Base-by-base conservation (phyloP, 2,797 vertebrate species). In the Acridotheres tristis region DNA sequence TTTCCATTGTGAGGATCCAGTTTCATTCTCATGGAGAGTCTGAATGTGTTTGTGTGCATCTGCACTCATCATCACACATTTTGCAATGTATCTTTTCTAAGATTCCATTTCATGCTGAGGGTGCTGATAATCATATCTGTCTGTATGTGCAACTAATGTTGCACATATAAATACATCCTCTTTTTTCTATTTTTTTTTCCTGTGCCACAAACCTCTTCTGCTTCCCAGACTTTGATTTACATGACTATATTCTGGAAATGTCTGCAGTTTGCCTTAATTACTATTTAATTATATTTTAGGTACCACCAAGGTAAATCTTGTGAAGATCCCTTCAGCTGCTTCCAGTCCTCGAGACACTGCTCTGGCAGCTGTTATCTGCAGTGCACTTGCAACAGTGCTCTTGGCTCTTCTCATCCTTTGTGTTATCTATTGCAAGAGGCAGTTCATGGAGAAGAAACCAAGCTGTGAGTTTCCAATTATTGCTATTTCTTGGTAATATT, bases 361-460 rank as follows among this genome's bases (percentile, higher is more conserved):
- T 32, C 98, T 99, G 87, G 99, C 99, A 1, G 99, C 99, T 0
- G 98, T 99, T 79, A 99, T 99, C 97, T 99, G 99, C 97, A 99
- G 99, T 6, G 99, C 99, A 13, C 98, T 99, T 95, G 99, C 99
- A 21, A 99, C 99, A 0, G 99, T 99, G 63, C 98, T 99, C 85
- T 97, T 99, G 78, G 99, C 99, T 55, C 98, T 99, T 69, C 98
- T 99, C 65, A 98, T 99, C 88, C 98, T 99, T 36, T 99, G 99
- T 22, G 97, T 99, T 94, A 99, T 99, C 97, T 99, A 99, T 93
- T 99, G 99, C 95, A 99, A 99, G 97, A 98, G 99, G 61, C 99
- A 99, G 95, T 98, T 99, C 74, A 98, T 99, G 98, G 99, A 99
- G 97, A 99, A 99, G 96, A 99, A 99, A 69, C 98, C 99, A 95